phyloP scores from a whole-genome alignment of 2,113 vertebrate species.

The Gasterosteus nipponicus region DNA sequence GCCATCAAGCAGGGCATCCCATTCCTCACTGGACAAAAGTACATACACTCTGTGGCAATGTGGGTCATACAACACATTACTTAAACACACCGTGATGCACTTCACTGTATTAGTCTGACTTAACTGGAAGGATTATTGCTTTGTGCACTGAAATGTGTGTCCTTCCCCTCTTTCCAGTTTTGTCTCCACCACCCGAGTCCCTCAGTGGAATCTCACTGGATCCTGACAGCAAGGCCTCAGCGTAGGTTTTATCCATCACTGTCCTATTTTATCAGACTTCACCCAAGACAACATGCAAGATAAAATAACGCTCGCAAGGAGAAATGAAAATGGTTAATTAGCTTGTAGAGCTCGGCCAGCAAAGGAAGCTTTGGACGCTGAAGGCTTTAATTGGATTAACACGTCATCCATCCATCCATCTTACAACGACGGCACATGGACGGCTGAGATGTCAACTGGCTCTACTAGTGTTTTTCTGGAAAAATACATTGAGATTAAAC shows the following conservation, averaged over 20 bases:
- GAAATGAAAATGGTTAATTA: background rate
- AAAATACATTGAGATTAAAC: background rate
- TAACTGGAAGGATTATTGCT: background rate
- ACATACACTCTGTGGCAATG: background rate
- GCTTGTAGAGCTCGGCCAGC: background rate
- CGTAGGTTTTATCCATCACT: conserved; percentile 15
- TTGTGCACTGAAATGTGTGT: background rate
- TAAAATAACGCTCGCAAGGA: background rate
- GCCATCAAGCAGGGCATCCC: conserved; percentile 40
- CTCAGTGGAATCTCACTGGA: conserved; percentile 76
- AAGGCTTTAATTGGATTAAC: background rate
- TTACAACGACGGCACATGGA: background rate
- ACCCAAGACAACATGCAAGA: background rate
- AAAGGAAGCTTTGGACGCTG: background rate
- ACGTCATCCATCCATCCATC: background rate
- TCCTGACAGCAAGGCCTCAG: conserved; percentile 67
- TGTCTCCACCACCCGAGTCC: conserved; percentile 80
- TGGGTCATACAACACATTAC: background rate
- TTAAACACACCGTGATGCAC: background rate
- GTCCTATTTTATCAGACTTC: background rate
- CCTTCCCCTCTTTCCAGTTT: conserved; percentile 55
- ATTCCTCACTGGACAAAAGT: conserved; percentile 78
- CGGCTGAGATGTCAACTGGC: no score
- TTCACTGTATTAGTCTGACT: background rate
- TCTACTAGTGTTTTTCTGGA: no score